A percentile compares a stretch with the other conserved stretches of the same genome.
These are phyloP conservation scores for Pristionchus entomophagus DNA, from an alignment of 2,888 invertebrate genomes.

Conservation along the genomic window DNA sequence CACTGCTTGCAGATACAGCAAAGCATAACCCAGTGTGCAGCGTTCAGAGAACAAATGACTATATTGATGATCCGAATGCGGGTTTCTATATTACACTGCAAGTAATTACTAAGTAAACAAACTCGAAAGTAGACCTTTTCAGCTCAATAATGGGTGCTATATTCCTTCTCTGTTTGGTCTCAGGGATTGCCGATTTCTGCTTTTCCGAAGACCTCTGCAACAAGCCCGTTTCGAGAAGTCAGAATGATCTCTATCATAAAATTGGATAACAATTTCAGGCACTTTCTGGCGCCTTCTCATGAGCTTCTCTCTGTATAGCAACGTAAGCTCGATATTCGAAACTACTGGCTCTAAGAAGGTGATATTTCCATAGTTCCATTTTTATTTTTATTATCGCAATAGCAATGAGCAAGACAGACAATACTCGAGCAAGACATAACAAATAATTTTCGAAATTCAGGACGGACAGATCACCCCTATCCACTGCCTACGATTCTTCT, in stretches of 20 bases:
- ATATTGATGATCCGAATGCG: background rate
- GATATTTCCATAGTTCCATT: too few species aligned
- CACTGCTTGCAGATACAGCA: background rate
- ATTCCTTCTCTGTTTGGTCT: background rate
- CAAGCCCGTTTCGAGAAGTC: background rate
- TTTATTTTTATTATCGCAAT: too few species aligned
- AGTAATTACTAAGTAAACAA: background rate
- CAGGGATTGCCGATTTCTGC: slow-evolving; percentile 19
- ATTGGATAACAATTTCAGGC: background rate
- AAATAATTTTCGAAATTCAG: background rate
- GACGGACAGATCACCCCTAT: slow-evolving; percentile 11
- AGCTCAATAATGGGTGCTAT: background rate
- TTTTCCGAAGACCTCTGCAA: background rate
- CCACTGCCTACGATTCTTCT: slow-evolving; percentile 44
- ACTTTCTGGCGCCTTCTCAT: slow-evolving; percentile 31
- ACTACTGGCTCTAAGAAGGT: slow-evolving; percentile 2
- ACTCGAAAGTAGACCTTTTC: background rate
- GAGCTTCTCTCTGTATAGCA: slow-evolving; percentile 23
- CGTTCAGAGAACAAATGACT: background rate
- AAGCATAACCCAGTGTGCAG: slow-evolving; percentile 7
- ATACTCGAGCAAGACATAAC: too few species aligned
- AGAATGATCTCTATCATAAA: background rate
- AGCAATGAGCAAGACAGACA: too few species aligned
- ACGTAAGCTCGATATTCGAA: slow-evolving; percentile 37
- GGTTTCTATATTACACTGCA: slow-evolving; percentile 6